Evolutionary conservation across 2,888 invertebrate genomes (phyloP).

Genomic region (Chloromyia formosa): DNA sequence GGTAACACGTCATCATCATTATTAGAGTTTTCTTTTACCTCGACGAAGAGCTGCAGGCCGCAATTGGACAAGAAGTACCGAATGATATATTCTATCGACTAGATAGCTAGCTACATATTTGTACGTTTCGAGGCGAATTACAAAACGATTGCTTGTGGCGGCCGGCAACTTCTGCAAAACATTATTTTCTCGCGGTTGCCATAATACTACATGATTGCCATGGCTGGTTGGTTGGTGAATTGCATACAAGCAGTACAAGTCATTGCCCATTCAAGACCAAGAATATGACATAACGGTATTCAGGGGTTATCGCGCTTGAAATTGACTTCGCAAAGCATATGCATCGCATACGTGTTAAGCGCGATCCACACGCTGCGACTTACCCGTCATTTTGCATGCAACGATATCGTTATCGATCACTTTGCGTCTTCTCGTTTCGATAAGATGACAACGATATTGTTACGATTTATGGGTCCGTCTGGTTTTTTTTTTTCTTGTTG

Average conservation of each 20-base stretch:
- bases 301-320: slow-evolving; percentile 33
- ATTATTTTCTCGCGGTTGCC: slow-evolving; percentile 21
- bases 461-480: no score
- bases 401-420: no score
- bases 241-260: slow-evolving; percentile 27
- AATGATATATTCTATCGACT: neutral
- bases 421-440: no score
- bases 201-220: slow-evolving; percentile 22
- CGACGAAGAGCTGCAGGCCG: neutral
- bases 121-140: slow-evolving; percentile 21
- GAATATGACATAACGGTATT: slow-evolving; percentile 32
- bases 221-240: neutral
- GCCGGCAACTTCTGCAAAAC: slow-evolving; percentile 26
- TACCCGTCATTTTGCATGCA: no score
- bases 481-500: no score
- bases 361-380: no score
- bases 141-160: slow-evolving; percentile 8
- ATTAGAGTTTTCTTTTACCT: neutral
- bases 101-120: neutral
- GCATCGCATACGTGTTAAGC: no score
- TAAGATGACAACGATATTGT: no score
- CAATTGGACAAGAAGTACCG: no score
- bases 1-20: neutral
- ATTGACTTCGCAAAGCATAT: no score
- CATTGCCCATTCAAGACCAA: slow-evolving; percentile 22